Base-by-base conservation (phyloP, 2,888 invertebrate species). In the Patella depressa region DNA sequence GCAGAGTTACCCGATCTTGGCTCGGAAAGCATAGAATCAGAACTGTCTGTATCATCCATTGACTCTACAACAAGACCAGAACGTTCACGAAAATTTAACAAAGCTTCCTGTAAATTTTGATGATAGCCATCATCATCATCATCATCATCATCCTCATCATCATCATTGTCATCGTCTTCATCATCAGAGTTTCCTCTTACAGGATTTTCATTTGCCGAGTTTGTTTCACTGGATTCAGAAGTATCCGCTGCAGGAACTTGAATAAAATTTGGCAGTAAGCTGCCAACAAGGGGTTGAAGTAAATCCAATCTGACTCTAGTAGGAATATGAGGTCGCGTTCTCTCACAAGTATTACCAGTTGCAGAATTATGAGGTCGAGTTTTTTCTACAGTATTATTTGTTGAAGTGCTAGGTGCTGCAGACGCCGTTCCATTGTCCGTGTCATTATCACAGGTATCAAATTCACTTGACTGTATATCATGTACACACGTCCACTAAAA, bases 401-500 rank as follows among this genome's bases (percentile, higher is more conserved):
- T 9, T 4, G 45, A 45, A 45, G 45, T 45, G 45, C 45, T 45
- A 1, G 45, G 45, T 45, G 45, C 45, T 45, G 45, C 45, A 0
- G 34, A 5, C 5, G 34, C 5, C 34, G 45, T 45, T 45, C 7
- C 45, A 45, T 45, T 9, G 45, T 45, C 45, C 45, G 7, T 7
- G 1, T 45, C 45, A 45, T 7, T 7, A 45, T 45, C 45, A 45
- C 45, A 45, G 9, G 45, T 45, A 14, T 78, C 74, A 14, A 24
- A 34, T 53, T 74, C 74, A 4, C 71, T 76, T 70, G 74, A 94
- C 92, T 97, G 97, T 83, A 98, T 96, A 90, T 98, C 97, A 92
- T 98, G 98, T 76, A 98, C 95, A 89, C 97, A 96, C 11, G 97
- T 97, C 96, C 97, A 98, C 95, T 96, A 91, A n/a, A 92, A 92